Evolutionary conservation across 2,888 invertebrate species (phyloP), one percentile per base, ranked within the genome.

Genomic region (Lissocephala sabroskyi): DNA sequence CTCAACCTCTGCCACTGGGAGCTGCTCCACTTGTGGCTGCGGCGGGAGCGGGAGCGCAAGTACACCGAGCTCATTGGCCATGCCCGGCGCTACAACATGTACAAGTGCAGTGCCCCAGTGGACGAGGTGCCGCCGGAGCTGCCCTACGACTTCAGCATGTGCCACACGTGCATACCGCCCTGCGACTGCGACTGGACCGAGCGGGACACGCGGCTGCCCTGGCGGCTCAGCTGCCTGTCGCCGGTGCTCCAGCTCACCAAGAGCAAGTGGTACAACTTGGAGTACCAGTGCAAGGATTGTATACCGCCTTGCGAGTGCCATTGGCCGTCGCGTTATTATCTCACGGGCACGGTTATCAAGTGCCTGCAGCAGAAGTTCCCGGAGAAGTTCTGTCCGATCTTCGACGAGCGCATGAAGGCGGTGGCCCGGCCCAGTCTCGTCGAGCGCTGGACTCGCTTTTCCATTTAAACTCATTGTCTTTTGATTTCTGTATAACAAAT

Each of bases 1-100:
- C 32, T 80, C 0, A 65, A 86, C 5, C 48, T 84, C 36, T 84
- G 86, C 13, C 89, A 89, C 43, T 89, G 89, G 88, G 86, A 87
- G 1, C 33, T 62, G 11, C 59, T 84, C 10, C 70, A 78, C 13
- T 1, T 62, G 32, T 75, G 73, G 78, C 33, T 78, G 30, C 45
- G 46, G 0, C 53, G 59, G 1, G 73, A 78, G 14, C 49, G 43
- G 0, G 52, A 59, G 10, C 52, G 50, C 16, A 59, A 75, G 3
- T 46, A 36, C 13, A 30, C 5, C 0, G 55, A 44, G n/a, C 0
- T 75, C 2, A 40, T 56, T n/a, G 76, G 55, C 0, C 3, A 45
- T 1, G 11, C 37, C 4, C 49, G 30, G 2, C 53, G 58, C 5
- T 1, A 1, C 2, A 49, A 17, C 1, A 35, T 68, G 45, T 68